These are phyloP conservation scores for Lithophane socia DNA, from an alignment of 2,888 invertebrate genomes.

Conservation along the genomic window DNA sequence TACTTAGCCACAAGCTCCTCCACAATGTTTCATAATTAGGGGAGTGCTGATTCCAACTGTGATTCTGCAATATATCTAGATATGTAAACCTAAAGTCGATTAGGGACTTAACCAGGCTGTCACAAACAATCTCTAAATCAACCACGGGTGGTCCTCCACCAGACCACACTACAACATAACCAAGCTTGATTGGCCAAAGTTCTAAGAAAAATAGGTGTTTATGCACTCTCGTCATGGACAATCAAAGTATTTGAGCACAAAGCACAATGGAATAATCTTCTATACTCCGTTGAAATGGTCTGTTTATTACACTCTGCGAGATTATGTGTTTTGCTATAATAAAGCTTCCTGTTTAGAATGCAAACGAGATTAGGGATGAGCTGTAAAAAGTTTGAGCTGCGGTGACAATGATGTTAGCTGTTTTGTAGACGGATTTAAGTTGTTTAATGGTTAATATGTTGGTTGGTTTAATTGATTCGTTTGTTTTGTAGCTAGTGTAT, in stretches of 20 bases:
- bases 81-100: no score
- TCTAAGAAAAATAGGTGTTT: slow-evolving; percentile 39
- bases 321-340: slow-evolving; percentile 56
- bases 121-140: not conserved
- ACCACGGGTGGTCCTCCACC: slow-evolving; percentile 16
- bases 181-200: slow-evolving; percentile 19
- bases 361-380: slow-evolving; percentile 62
- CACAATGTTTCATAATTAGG: no score
- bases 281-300: slow-evolving; percentile 45
- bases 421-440: slow-evolving; percentile 31
- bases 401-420: slow-evolving; percentile 51
- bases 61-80: no score
- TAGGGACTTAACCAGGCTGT: no score
- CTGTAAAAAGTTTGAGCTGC: slow-evolving; percentile 55
- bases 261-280: slow-evolving; percentile 59
- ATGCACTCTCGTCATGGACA: slow-evolving; percentile 35
- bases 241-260: slow-evolving; percentile 53
- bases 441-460: slow-evolving; percentile 15
- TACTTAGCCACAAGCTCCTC: no score
- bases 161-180: not conserved
- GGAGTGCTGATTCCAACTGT: no score
- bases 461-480: slow-evolving; percentile 35
- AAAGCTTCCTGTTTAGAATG: slow-evolving; percentile 61
- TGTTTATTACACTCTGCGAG: slow-evolving; percentile 57
- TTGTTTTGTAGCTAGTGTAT: not conserved